Evolutionary conservation across 2,797 vertebrate species (phyloP), one percentile per base, ranked within the genome.

Genomic region (Ctenopoma kingsleyae): DNA sequence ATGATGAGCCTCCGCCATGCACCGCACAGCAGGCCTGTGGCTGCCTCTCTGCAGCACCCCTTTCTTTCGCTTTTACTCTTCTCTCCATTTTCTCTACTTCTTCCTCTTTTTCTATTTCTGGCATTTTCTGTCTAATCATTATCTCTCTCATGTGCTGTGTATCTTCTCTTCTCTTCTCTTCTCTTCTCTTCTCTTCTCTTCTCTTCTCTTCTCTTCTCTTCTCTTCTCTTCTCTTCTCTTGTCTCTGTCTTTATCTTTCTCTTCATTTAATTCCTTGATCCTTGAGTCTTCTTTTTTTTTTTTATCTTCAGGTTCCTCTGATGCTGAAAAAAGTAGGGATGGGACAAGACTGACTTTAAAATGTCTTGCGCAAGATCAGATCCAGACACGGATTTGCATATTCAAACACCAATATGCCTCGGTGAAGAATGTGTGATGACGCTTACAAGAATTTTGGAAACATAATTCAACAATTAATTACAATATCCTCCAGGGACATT

Each of bases 1-100:
- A 93, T 95, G 93, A 94, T 94, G 92, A 94, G 91, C 83, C 91
- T 91, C 90, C 81, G 75, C 92, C 88, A 89, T 92, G 91, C 90
- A 87, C 85, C 41, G 78, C 93, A 86, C 93, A 94, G 94, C 91
- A 90, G 89, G 92, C 85, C 89, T 77, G 86, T 89, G 88, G 87
- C 87, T 89, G 84, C 82, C 70, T 76, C 87, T 87, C 84, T 80
- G 68, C 82, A 66, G 77, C 83, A 71, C 74, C 76, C 72, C 82
- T 69, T 70, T 81, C 71, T 61, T 38, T 76, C 67, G 76, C 76
- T 82, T 63, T 77, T 71, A 16, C 76, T 81, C 67, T 36, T 80
- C 56, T 70, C 65, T 72, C 67, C 61, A 66, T 82, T 81, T 83
- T 69, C 70, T 73, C 49, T 32, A 13, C 71, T 78, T 70, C 69